Percentiles rank a stretch among this genome's conserved stretches.
These are phyloP conservation scores for Ophiodon elongatus DNA, from an alignment of 2,113 vertebrate species.

Conservation along the genomic window DNA sequence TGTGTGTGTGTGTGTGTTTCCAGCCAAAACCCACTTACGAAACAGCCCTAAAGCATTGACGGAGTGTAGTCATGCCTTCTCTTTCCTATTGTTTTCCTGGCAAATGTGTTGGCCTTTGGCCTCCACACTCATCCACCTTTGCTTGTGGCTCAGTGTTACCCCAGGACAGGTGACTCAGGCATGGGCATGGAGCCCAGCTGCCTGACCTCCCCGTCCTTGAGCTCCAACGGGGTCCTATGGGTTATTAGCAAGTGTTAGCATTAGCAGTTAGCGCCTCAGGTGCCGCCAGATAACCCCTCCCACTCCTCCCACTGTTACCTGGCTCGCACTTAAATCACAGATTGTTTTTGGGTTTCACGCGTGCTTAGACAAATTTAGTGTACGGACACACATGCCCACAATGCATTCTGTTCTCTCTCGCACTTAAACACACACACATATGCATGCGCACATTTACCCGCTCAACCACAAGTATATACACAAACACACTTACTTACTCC, in stretches of 20 bases:
- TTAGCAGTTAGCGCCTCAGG: slow-evolving; percentile 57
- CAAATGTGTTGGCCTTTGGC: slow-evolving; percentile 48
- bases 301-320: slow-evolving; percentile 2
- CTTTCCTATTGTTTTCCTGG: slow-evolving; percentile 48
- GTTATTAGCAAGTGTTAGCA: slow-evolving; percentile 63
- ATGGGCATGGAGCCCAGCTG: slow-evolving; percentile 51
- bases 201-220: slow-evolving; percentile 70
- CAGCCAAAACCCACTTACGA: slow-evolving; percentile 60
- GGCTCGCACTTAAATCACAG: slow-evolving; percentile 45
- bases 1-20: slow-evolving; percentile 26
- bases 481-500: slow-evolving; percentile 4
- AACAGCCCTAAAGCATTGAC: slow-evolving; percentile 39
- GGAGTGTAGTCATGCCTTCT: slow-evolving; percentile 39
- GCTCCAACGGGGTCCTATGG: slow-evolving; percentile 43
- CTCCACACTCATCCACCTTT: slow-evolving; percentile 46
- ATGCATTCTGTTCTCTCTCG: slow-evolving; percentile 2
- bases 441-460: slow-evolving; percentile 7
- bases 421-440: neutral
- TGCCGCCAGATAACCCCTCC: slow-evolving; percentile 30
- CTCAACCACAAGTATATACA: neutral
- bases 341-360: slow-evolving; percentile 43
- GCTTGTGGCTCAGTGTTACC: slow-evolving; percentile 42
- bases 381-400: slow-evolving; percentile 12
- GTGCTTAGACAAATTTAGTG: slow-evolving; percentile 39
- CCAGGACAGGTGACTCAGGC: slow-evolving; percentile 59